phyloP scores from a whole-genome alignment of 2,113 vertebrate genomes.

The Esox niger region DNA sequence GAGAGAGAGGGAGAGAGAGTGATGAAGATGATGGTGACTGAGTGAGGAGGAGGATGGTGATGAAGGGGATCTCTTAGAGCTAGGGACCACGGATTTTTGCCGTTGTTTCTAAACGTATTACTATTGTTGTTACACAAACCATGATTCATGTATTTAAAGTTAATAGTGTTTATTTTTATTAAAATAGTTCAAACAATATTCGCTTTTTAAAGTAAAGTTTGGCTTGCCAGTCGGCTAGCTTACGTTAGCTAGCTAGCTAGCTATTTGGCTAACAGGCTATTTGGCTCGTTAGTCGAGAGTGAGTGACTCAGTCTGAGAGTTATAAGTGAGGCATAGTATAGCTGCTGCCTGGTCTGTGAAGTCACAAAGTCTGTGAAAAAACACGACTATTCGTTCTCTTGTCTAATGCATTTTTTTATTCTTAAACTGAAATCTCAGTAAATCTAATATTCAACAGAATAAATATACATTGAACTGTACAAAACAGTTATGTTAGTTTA shows the following conservation, averaged over 20 bases:
- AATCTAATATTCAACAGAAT: too few relatives aligned
- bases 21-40: conserved; percentile 62
- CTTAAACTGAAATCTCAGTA: too few relatives aligned
- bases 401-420: too few relatives aligned
- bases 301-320: neutral
- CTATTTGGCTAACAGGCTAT: neutral
- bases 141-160: conserved; percentile 18
- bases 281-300: neutral
- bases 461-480: too few relatives aligned
- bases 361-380: too few relatives aligned
- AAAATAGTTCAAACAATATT: conserved; percentile 5
- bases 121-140: neutral
- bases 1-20: too few relatives aligned
- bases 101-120: conserved; percentile 12
- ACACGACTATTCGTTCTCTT: too few relatives aligned
- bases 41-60: conserved; percentile 67
- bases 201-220: conserved; percentile 57
- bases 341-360: too few relatives aligned
- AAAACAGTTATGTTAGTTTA: too few relatives aligned
- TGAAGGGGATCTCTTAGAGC: conserved; percentile 58
- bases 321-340: neutral
- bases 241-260: neutral
- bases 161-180: conserved; percentile 19
- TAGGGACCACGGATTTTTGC: conserved; percentile 33
- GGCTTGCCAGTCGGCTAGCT: conserved; percentile 13